phyloP scores from a whole-genome alignment of 2,113 vertebrate species.

The Mirza zaza region DNA sequence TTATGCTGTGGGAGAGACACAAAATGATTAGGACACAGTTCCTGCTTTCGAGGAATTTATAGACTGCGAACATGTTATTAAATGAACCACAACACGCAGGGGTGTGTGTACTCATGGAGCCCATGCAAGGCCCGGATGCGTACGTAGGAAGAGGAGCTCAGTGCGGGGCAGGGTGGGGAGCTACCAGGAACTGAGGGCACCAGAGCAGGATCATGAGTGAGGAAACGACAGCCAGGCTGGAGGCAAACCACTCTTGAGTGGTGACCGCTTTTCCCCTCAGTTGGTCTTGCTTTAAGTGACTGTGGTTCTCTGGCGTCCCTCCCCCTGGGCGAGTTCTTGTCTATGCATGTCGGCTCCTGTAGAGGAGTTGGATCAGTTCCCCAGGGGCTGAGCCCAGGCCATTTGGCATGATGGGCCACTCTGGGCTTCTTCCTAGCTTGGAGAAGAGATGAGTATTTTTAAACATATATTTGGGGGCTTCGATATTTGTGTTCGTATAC shows the following conservation, averaged over 20 bases:
- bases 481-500: not conserved
- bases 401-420: not conserved
- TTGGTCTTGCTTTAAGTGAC: not conserved
- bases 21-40: not conserved
- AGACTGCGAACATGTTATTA: not conserved
- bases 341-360: not conserved
- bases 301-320: not conserved
- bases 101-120: not conserved
- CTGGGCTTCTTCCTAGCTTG: not conserved
- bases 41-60: slow-evolving; percentile 36
- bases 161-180: not conserved
- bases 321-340: not conserved
- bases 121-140: not conserved
- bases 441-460: not conserved
- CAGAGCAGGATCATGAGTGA: not conserved
- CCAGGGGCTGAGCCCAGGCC: not conserved
- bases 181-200: not conserved
- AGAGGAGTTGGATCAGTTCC: not conserved
- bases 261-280: not conserved
- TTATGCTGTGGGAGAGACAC: not conserved
- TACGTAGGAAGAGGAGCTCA: not conserved
- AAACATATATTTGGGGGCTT: not conserved
- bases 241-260: not conserved
- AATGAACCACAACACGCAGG: not conserved
- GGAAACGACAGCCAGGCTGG: not conserved